Evolutionary conservation across 2,888 invertebrate genomes (phyloP).

Genomic region (Bellardia pandia): DNA sequence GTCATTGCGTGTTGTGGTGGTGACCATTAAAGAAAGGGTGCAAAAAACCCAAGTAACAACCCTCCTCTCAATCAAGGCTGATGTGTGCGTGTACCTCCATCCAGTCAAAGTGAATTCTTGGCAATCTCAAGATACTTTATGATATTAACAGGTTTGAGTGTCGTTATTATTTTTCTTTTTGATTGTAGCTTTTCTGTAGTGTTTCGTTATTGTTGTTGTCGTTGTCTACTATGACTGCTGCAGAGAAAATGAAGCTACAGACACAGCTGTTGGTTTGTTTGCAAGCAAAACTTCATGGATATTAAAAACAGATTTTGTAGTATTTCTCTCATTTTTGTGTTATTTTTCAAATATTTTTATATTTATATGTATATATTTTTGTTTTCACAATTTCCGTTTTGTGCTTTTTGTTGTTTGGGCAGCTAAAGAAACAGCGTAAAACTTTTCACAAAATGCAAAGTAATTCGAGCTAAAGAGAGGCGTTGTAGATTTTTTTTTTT

Average conservation of each 20-base stretch:
- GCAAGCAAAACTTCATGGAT: constrained; percentile 74
- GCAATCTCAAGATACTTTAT: constrained; percentile 76
- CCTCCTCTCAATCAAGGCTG: constrained; percentile 70
- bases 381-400: constrained; percentile 77
- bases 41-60: constrained; percentile 70
- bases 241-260: constrained; percentile 48
- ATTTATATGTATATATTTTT: not conserved
- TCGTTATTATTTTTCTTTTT: constrained; percentile 54
- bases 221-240: constrained; percentile 61
- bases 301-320: constrained; percentile 74
- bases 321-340: constrained; percentile 49
- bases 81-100: constrained; percentile 62
- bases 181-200: constrained; percentile 70
- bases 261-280: constrained; percentile 69
- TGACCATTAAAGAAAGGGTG: constrained; percentile 72
- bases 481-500: constrained; percentile 78
- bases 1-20: constrained; percentile 68
- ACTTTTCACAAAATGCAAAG: constrained; percentile 69
- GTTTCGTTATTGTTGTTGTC: constrained; percentile 32
- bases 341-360: constrained; percentile 46
- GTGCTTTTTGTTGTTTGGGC: constrained; percentile 62
- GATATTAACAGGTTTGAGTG: constrained; percentile 83
- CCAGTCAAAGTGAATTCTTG: constrained; percentile 68
- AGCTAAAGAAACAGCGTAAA: constrained; percentile 27
- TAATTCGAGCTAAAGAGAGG: constrained; percentile 83